Evolutionary conservation across 2,113 vertebrate genomes (phyloP), one percentile per base, ranked within the genome.

Genomic region (Pseudorectes ferrugineus): DNA sequence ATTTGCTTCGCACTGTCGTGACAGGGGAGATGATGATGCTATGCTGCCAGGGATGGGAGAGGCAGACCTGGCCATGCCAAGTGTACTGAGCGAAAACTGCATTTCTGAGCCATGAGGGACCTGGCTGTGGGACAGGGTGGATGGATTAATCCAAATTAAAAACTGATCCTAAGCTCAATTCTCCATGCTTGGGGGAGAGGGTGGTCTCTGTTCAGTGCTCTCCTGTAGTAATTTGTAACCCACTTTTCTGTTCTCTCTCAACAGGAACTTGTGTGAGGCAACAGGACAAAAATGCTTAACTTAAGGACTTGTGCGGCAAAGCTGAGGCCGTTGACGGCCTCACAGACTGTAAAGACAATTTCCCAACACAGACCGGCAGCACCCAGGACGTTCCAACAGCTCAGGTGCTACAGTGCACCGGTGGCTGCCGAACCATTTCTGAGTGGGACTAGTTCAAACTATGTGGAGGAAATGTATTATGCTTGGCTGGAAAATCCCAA

Each of bases 391-490:
- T 98, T 98, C 96, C 98, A 97, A 95, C 98, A 97, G 12, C 52
- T 93, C 65, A 98, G 98, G 95, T 97, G 96, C 97, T 98, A 98
- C 84, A 98, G 97, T 4, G 95, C 98, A 29, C 98, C 99, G 0
- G 98, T 98, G 85, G 97, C 98, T 81, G 97, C 99, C 4, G 99
- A 99, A 87, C 98, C 99, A 4, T 99, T 99, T 94, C 98, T 99
- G 35, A 99, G 98, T 36, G 99, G 99, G 93, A 99, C 99, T 97
- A 99, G 98, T 97, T 98, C 98, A 10, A 99, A 99, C 98, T 99
- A 99, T 92, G 97, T 99, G 97, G 99, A 99, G 97, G 99, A 99
- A 96, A 99, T 99, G 99, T 99, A 99, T 97, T 98, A 97, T 80
- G 98, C 99, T 5, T 99, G 99, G 99, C 97, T 99, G 98, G 99